A percentile compares a stretch with the other conserved stretches of the same genome.
Conservation (phyloP, 2,888 invertebrate genomes). For the Trissonchulus sp. region DNA sequence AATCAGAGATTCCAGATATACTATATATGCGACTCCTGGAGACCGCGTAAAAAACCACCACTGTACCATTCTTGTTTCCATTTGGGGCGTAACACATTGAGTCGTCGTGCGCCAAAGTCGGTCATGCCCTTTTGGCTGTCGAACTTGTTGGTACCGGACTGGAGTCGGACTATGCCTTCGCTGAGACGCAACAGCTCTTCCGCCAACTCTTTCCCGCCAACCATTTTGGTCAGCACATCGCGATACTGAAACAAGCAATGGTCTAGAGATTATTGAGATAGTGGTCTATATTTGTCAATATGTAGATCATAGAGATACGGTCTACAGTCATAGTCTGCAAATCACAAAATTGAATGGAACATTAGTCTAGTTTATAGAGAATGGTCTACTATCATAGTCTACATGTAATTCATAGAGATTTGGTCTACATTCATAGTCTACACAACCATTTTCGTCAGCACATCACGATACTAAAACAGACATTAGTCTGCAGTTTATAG, state of each 20-base stretch:
- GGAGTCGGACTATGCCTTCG: slow-evolving; percentile 52
- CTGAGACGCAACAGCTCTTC: slow-evolving; percentile 9
- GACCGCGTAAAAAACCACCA: too few relatives aligned
- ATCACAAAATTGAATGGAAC: too few relatives aligned
- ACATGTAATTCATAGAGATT: too few relatives aligned
- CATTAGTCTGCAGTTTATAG: neutral
- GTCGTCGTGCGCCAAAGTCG: slow-evolving; percentile 58
- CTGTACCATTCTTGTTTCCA: slow-evolving; percentile 53
- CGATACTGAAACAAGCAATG: slow-evolving; percentile 21
- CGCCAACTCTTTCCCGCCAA: slow-evolving; percentile 28
- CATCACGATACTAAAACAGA: slow-evolving; percentile 26
- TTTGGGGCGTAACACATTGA: slow-evolving; percentile 40
- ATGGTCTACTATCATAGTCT: too few relatives aligned
- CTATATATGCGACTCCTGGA: too few relatives aligned
- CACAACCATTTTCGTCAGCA: slow-evolving; percentile 25
- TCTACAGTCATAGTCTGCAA: too few relatives aligned
- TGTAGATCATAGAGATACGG: too few relatives aligned
- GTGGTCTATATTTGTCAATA: too few relatives aligned
- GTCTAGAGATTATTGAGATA: neutral
- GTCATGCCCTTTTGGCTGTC: slow-evolving; percentile 59
- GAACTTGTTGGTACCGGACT: slow-evolving; percentile 58
- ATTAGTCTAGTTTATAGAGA: too few relatives aligned
- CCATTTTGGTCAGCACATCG: slow-evolving; percentile 26
- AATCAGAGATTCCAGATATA: too few relatives aligned
- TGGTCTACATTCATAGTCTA: too few relatives aligned